These are phyloP conservation scores for Brachycybe producta DNA, from an alignment of 2,888 invertebrate species.

Conservation along the genomic window DNA sequence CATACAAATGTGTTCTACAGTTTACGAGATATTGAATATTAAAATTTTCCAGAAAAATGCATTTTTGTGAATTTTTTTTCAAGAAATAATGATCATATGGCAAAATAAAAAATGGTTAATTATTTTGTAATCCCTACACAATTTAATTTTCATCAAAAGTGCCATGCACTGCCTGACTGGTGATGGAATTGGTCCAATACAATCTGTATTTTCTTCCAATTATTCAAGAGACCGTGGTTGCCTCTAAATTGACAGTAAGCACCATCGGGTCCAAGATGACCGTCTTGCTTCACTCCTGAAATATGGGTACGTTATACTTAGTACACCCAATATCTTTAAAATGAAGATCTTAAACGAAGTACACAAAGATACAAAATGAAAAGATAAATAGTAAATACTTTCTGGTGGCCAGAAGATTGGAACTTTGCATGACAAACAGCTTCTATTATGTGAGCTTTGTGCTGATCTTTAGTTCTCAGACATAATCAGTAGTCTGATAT, in stretches of 20 bases:
- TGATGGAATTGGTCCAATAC: no score
- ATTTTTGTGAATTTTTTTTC: no score
- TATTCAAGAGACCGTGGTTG: conserved; percentile 81
- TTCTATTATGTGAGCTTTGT: conserved; percentile 92
- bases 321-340: conserved; percentile 98
- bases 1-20: no score
- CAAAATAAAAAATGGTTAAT: no score
- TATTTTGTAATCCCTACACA: no score
- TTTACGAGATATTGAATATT: no score
- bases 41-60: no score
- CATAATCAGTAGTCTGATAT: conserved; percentile 98
- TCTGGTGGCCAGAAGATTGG: conserved; percentile 99
- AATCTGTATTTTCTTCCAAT: conserved; percentile 77
- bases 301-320: no score
- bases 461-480: conserved; percentile 86
- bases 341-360: conserved; percentile 69
- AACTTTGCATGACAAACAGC: conserved; percentile 98
- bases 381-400: conserved; percentile 44
- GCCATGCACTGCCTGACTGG: no score
- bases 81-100: no score
- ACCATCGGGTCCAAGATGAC: conserved; percentile 78
- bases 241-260: conserved; percentile 89
- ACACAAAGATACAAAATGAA: background rate
- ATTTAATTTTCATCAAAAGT: no score
- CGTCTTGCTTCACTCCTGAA: conserved; percentile 67